A percentile compares a stretch with the other conserved stretches of the same genome.
These are phyloP conservation scores for Kradibia gibbosae DNA, from an alignment of 1,140 invertebrate genomes.

Conservation along the genomic window DNA sequence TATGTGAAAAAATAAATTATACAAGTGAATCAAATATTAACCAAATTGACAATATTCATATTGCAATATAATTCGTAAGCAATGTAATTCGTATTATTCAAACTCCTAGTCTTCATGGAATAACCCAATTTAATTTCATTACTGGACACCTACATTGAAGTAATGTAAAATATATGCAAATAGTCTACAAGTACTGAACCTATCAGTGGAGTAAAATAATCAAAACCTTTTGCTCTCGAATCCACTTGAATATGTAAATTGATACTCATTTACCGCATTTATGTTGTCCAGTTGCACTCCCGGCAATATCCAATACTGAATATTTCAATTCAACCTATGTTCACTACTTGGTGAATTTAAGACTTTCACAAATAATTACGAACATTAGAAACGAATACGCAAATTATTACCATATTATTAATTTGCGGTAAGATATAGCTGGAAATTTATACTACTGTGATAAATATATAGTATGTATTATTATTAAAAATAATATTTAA, in stretches of 20 bases:
- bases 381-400: background rate
- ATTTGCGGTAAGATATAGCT: background rate
- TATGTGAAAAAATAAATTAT: background rate
- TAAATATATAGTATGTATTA: background rate
- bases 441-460: background rate
- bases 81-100: constrained; percentile 24
- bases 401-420: background rate
- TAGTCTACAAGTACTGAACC: constrained; percentile 12
- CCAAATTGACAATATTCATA: background rate
- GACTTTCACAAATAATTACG: constrained; percentile 9
- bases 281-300: constrained; percentile 14
- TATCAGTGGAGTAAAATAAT: constrained; percentile 22
- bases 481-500: background rate
- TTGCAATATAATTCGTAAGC: background rate
- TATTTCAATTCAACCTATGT: constrained; percentile 10
- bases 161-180: constrained; percentile 31
- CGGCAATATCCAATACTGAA: constrained; percentile 14
- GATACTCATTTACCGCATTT: constrained; percentile 21
- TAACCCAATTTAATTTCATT: constrained; percentile 20
- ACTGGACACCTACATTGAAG: constrained; percentile 5
- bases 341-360: constrained; percentile 17
- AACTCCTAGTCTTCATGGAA: constrained; percentile 9
- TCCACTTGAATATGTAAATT: constrained; percentile 40
- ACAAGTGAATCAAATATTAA: background rate
- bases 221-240: constrained; percentile 25